These are phyloP conservation scores for Charanyca ferruginea DNA, from an alignment of 2,888 invertebrate species.

Conservation along the genomic window DNA sequence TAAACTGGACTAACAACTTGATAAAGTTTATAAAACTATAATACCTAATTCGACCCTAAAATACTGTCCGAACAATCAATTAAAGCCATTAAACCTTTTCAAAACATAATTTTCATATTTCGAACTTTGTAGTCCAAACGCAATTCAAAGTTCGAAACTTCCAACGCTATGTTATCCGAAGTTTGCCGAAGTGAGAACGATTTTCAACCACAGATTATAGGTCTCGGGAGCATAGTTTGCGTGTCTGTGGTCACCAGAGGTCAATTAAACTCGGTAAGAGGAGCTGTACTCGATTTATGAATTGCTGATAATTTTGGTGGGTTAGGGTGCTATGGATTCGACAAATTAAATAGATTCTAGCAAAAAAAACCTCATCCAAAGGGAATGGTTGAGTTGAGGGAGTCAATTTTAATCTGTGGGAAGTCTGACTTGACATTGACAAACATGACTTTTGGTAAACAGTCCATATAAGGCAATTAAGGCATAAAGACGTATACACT, in stretches of 20 bases:
- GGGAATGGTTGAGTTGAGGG: too few relatives aligned
- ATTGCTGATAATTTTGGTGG: not conserved
- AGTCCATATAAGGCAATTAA: too few relatives aligned
- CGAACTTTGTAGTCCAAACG: constrained; percentile 26
- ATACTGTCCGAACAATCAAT: constrained; percentile 13
- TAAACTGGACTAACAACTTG: not conserved
- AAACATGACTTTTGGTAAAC: too few relatives aligned
- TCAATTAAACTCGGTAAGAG: constrained; percentile 46
- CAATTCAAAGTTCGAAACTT: constrained; percentile 39
- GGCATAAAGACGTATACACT: too few relatives aligned
- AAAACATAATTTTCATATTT: constrained; percentile 38
- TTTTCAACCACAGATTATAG: constrained; percentile 47
- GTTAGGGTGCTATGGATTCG: not conserved
- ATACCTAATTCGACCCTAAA: not conserved
- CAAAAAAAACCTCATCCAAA: too few relatives aligned
- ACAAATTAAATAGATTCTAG: not conserved
- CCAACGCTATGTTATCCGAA: constrained; percentile 43
- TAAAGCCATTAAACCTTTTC: constrained; percentile 21
- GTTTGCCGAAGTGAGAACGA: constrained; percentile 43
- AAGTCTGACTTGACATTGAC: too few relatives aligned
- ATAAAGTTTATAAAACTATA: not conserved
- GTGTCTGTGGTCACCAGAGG: constrained; percentile 36
- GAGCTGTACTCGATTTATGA: constrained; percentile 14
- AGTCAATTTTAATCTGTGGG: too few relatives aligned
- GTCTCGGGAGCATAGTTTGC: constrained; percentile 38